Evolutionary conservation across 2,113 vertebrate genomes (phyloP).

Genomic region (Furnarius figulus): DNA sequence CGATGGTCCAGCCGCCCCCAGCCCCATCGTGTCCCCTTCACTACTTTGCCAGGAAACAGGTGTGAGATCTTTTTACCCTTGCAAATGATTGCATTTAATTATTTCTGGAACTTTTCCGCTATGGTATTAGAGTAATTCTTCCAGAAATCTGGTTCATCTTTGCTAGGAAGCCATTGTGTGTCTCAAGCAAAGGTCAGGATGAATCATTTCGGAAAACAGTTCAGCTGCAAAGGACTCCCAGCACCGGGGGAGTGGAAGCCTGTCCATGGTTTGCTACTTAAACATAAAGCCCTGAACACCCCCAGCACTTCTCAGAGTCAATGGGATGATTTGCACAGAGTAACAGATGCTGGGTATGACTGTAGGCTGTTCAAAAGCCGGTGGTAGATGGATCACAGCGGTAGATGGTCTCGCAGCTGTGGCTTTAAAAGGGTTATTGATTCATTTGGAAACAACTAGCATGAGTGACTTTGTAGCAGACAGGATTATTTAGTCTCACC

Average conservation of each 20-base stretch:
- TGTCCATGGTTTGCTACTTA: not conserved
- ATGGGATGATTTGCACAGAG: not conserved
- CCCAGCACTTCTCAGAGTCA: not conserved
- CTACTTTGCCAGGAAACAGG: not conserved
- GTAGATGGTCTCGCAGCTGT: not conserved
- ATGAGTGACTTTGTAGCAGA: not conserved
- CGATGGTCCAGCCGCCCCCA: rapidly evolving
- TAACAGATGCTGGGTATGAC: not conserved
- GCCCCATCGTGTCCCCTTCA: not conserved
- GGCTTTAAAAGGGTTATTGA: conserved; percentile 35
- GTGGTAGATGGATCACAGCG: not conserved
- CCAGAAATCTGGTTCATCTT: not conserved
- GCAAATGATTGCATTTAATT: not conserved
- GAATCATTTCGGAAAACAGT: not conserved
- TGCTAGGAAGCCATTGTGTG: not conserved
- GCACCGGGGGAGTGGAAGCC: not conserved
- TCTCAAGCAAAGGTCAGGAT: not conserved
- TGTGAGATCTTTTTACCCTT: not conserved
- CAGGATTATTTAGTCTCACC: not conserved
- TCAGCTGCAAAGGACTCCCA: not conserved
- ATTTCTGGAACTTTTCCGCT: not conserved
- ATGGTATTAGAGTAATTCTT: not conserved
- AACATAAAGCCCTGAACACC: not conserved
- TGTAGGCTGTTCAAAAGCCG: not conserved
- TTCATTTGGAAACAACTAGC: conserved; percentile 49